Evolutionary conservation across 2,888 invertebrate genomes (phyloP).

Genomic region (Cacoxenus indagator): DNA sequence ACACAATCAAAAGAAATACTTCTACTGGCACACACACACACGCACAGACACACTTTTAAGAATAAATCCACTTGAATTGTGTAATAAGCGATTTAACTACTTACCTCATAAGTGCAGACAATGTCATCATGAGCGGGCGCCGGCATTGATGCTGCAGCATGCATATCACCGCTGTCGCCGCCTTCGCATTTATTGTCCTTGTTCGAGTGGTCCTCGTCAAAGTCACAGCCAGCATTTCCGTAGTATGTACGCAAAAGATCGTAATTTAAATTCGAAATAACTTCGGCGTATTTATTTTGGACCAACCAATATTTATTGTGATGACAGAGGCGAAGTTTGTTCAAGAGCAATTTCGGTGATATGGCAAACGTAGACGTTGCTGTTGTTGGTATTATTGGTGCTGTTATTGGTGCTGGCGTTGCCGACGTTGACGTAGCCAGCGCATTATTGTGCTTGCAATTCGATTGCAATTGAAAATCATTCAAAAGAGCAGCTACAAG

Average conservation of each 20-base stretch:
- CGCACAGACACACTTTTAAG: slow-evolving; percentile 6
- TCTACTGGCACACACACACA: not conserved
- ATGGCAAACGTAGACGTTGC: slow-evolving; percentile 55
- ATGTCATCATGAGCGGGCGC: slow-evolving; percentile 47
- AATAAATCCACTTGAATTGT: slow-evolving; percentile 24
- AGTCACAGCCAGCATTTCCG: slow-evolving; percentile 57
- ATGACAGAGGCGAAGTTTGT: slow-evolving; percentile 69
- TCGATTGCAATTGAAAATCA: slow-evolving; percentile 68
- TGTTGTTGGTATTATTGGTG: slow-evolving; percentile 22
- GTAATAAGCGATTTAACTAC: slow-evolving; percentile 56
- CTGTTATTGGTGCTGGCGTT: not conserved
- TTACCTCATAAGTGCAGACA: slow-evolving; percentile 70
- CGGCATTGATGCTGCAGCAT: slow-evolving; percentile 11
- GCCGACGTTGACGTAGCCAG: slow-evolving; percentile 29
- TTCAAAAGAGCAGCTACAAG: slow-evolving; percentile 69
- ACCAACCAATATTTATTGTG: slow-evolving; percentile 72
- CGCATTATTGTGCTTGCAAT: slow-evolving; percentile 58
- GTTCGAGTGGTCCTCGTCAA: slow-evolving; percentile 39
- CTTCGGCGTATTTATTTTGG: slow-evolving; percentile 71
- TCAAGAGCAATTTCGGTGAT: slow-evolving; percentile 70
- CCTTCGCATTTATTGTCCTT: slow-evolving; percentile 21
- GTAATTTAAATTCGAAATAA: slow-evolving; percentile 71
- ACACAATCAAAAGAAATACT: slow-evolving; percentile 36
- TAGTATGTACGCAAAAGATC: slow-evolving; percentile 65
- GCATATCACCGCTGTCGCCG: not conserved